These are phyloP conservation scores for Thermophis baileyi DNA, from an alignment of 2,113 vertebrate genomes.

Conservation along the genomic window DNA sequence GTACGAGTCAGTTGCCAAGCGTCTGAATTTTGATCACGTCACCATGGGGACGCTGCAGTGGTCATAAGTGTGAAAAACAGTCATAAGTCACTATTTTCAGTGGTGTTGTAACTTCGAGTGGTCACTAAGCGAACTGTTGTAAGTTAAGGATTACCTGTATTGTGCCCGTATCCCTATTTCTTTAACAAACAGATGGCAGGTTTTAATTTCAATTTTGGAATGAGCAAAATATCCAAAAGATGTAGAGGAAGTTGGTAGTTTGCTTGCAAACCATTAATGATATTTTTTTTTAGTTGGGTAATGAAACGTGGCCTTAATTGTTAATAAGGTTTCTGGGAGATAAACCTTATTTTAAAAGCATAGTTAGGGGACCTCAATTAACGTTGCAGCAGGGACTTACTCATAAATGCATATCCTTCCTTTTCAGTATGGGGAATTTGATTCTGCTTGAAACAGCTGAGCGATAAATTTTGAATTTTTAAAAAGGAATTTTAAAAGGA, in stretches of 20 bases:
- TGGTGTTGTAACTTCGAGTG: neutral
- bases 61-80: neutral
- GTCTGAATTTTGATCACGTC: neutral
- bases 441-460: neutral
- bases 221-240: neutral
- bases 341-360: neutral
- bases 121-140: neutral
- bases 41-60: fast-evolving
- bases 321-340: neutral
- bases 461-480: neutral
- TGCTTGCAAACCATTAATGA: neutral
- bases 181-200: neutral
- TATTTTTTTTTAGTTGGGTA: neutral
- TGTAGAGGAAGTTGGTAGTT: neutral
- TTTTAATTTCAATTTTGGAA: neutral
- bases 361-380: neutral
- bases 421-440: neutral
- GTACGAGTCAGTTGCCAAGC: neutral
- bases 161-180: neutral
- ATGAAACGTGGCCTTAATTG: neutral
- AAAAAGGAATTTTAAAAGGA: neutral
- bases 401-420: neutral
- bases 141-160: neutral
- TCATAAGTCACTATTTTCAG: neutral
- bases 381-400: neutral